These are phyloP conservation scores for Coelopa pilipes DNA, from an alignment of 2,888 invertebrate genomes.

Conservation along the genomic window DNA sequence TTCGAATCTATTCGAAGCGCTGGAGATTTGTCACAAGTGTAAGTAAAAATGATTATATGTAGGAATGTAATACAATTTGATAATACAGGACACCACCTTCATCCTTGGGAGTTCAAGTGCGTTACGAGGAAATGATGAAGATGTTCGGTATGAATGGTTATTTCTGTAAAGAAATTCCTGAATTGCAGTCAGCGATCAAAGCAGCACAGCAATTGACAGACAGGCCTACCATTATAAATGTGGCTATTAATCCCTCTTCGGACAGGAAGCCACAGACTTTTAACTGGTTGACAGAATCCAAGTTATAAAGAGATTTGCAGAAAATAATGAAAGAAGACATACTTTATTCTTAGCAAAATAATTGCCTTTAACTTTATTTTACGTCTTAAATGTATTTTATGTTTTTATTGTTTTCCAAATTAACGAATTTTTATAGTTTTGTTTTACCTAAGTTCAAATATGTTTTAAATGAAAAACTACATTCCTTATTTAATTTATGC, in stretches of 20 bases:
- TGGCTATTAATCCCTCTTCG: slow-evolving; percentile 87
- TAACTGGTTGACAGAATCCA: slow-evolving; percentile 93
- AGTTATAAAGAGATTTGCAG: slow-evolving; percentile 71
- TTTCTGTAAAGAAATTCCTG: slow-evolving; percentile 80
- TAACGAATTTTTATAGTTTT: slow-evolving; percentile 9
- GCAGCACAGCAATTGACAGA: slow-evolving; percentile 76
- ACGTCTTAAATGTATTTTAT: slow-evolving; percentile 8
- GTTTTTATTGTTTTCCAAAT: not conserved
- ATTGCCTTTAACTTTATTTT: not conserved
- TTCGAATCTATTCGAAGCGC: slow-evolving; percentile 76
- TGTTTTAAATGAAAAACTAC: slow-evolving; percentile 26
- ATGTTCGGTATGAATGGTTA: slow-evolving; percentile 86
- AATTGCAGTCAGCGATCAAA: slow-evolving; percentile 78
- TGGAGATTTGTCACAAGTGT: slow-evolving; percentile 82
- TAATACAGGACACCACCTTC: slow-evolving; percentile 84
- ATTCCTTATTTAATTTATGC: slow-evolving; percentile 15
- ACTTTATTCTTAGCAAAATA: not conserved
- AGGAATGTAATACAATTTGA: not conserved
- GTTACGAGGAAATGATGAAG: slow-evolving; percentile 90
- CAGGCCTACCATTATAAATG: slow-evolving; percentile 88
- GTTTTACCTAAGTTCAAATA: slow-evolving; percentile 21
- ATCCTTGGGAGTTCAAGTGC: slow-evolving; percentile 79
- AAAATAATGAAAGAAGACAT: not conserved
- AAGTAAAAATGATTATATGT: slow-evolving; percentile 56
- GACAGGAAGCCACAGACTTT: slow-evolving; percentile 92